Base-by-base conservation (phyloP, 1,140 invertebrate genomes). In the Neodiprion fabricii region DNA sequence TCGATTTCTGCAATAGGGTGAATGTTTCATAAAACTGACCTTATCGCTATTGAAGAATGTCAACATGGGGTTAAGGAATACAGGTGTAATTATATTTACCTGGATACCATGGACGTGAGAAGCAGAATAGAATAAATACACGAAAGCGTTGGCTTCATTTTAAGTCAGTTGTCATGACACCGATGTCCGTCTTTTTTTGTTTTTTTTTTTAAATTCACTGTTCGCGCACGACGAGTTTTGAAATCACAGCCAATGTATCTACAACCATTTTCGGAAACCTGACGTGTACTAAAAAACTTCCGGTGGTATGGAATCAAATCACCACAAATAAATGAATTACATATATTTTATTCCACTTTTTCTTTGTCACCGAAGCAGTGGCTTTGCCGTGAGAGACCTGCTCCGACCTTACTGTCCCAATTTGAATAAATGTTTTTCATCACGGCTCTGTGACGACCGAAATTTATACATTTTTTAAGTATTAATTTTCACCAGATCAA, bases 81-180 rank as follows among this genome's bases (percentile, higher is more conserved):
- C 8, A 61, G 11, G 53, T 61, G 11, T 40, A 40, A 40, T 3
- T 40, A 66, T 69, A 67, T 76, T 82, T 81, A 90, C 91, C 90
- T 91, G 71, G 90, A 91, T 65, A 89, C 82, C 76, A 90, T 84
- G 77, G 89, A 90, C 80, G 89, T 89, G 71, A 90, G 88, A 83
- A 91, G 86, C 82, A 91, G 84, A 82, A 87, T 89, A 87, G 89
- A 90, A 84, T 91, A 91, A 77, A 90, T 86, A 74, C 87, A 84
- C 81, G 86, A 85, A 78, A 90, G 82, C 76, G 85, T 87, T 81
- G 89, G 86, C 89, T 88, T 91, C 91, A 91, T 91, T 81, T 86
- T 11, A 9, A 61, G n/a, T 17, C 53, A 17, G n/a, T 61, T 17
- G 53, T 12, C 11, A 61, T 17, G 53, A 61, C 53, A 7, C 53